phyloP scores from a whole-genome alignment of 2,113 vertebrate species.

The Psophia crepitans region DNA sequence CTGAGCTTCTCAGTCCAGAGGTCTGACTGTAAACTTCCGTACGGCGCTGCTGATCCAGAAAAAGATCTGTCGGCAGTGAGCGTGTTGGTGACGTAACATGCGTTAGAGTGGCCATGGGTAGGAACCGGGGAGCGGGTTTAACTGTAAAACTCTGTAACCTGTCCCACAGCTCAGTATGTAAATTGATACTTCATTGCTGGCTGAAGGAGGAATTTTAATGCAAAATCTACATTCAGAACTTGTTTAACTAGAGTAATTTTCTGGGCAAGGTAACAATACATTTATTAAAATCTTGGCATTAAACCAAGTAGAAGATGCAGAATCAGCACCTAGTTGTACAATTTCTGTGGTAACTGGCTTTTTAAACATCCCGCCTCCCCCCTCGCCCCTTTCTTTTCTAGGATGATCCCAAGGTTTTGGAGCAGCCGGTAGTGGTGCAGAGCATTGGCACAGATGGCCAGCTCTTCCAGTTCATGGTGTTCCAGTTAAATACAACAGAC shows the following conservation, averaged over 20 bases:
- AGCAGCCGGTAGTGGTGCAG: conserved; percentile 84
- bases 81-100: not conserved
- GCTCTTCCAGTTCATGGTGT: conserved; percentile 84
- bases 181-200: conserved; percentile 25
- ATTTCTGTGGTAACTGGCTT: not conserved
- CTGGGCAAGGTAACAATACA: conserved; percentile 62
- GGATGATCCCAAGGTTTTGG: conserved; percentile 75
- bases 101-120: not conserved
- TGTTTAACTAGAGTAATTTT: conserved; percentile 64
- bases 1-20: not conserved
- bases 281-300: conserved; percentile 52
- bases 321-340: conserved; percentile 25
- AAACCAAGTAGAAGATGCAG: conserved; percentile 23
- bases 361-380: not conserved
- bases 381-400: conserved; percentile 28
- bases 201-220: conserved; percentile 44
- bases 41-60: not conserved
- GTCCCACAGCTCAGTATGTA: conserved; percentile 6
- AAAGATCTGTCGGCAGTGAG: not conserved
- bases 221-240: conserved; percentile 61
- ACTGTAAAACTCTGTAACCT: not conserved
- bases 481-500: conserved; percentile 90
- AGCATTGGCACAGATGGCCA: conserved; percentile 83
- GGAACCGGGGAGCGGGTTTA: not conserved
- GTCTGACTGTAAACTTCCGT: not conserved